Evolutionary conservation across 1,140 invertebrate genomes (phyloP), one percentile per base, ranked within the genome.

Genomic region (Mamestra configurata): DNA sequence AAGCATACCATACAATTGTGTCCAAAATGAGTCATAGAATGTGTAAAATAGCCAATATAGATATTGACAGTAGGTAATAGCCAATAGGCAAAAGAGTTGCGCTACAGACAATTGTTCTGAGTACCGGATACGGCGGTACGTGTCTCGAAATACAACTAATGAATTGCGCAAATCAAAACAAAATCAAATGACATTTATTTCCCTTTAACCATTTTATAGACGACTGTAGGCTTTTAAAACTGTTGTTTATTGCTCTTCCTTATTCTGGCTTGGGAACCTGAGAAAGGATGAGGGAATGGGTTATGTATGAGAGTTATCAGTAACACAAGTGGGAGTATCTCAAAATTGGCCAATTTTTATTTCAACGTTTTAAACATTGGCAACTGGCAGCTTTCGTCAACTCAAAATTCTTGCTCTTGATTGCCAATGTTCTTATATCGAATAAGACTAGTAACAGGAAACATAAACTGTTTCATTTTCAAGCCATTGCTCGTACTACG

Each of bases 131-230:
- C 66, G 4, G 20, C 18, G 10, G 13, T 49, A 70, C 66, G 40
- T 70, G 66, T 43, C 20, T 27, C 1, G 66, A 1, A 70, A 49
- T 35, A 15, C 22, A 70, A 70, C 11, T 49, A 70, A 49, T 7
- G 11, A 24, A 70, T 46, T 70, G 61, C 40, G 66, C 66, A 27
- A 70, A 70, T 46, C 66, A 70, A 49, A 70, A 70, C 66, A 70
- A 70, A 70, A 70, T 49, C 66, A 49, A 70, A 27, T 70, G 66
- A 18, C 66, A 24, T 70, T 70, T 70, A 15, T 27, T 70, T 70
- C 61, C 61, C 35, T 40, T 66, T 40, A 40, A 31, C 35, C 61
- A 70, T 70, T 70, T 46, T 10, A 27, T 49, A 27, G 37, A n/a
- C 66, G 13, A 35, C 7, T 37, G 13, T 13, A 18, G 31, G n/a